A percentile compares a stretch with the other conserved stretches of the same genome.
These are phyloP conservation scores for Platorchestia sp. DNA, from an alignment of 1,140 invertebrate species.

Conservation along the genomic window DNA sequence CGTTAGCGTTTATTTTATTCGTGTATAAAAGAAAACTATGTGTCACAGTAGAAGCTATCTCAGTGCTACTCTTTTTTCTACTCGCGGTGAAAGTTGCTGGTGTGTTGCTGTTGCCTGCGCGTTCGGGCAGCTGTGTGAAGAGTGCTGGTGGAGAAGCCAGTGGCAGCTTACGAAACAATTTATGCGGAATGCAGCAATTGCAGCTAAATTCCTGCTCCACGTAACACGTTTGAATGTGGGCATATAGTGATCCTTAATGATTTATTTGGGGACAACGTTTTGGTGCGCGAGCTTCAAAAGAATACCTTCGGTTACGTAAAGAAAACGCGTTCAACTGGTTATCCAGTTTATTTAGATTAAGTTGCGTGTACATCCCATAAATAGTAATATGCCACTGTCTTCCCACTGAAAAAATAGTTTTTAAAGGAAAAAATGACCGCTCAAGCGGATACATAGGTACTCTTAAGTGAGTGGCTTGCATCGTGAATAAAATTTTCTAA, in stretches of 20 bases:
- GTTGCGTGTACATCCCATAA: background rate
- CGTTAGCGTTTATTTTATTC: background rate
- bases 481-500: constrained; percentile 31
- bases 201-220: background rate
- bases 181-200: background rate
- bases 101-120: background rate
- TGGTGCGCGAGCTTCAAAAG: background rate
- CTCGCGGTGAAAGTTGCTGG: background rate
- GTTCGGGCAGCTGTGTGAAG: background rate
- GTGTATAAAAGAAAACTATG: constrained; percentile 3
- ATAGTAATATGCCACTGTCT: constrained; percentile 15
- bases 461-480: constrained; percentile 22
- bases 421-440: background rate
- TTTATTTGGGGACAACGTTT: too few species aligned
- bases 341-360: background rate
- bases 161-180: background rate
- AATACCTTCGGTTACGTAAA: background rate
- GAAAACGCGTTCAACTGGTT: background rate
- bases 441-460: background rate
- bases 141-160: background rate
- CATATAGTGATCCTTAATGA: background rate
- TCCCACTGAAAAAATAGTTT: background rate
- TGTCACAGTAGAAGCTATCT: constrained; percentile 12
- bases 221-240: background rate
- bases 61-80: constrained; percentile 4